These are phyloP conservation scores for Erebia aethiops DNA, from an alignment of 2,888 invertebrate species.

Conservation along the genomic window DNA sequence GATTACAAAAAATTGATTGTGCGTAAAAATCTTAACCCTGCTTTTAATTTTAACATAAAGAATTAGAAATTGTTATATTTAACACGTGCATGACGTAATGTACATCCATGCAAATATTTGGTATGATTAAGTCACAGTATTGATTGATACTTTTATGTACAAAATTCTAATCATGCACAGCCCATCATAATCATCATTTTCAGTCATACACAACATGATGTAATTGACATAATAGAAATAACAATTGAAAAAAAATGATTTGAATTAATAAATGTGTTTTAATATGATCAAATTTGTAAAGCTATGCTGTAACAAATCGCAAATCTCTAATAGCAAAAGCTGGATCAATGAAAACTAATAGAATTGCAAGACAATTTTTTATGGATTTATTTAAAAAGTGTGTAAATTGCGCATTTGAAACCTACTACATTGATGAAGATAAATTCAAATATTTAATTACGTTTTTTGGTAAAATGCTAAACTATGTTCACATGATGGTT, in stretches of 20 bases:
- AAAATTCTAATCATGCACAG: slow-evolving; percentile 52
- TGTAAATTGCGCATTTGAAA: slow-evolving; percentile 6
- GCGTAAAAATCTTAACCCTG: slow-evolving; percentile 69
- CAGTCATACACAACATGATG: slow-evolving; percentile 40
- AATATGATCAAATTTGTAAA: background rate
- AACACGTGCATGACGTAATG: too few relatives aligned
- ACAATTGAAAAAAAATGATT: background rate
- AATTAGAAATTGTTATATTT: background rate
- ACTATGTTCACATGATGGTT: slow-evolving; percentile 18
- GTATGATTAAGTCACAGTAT: background rate
- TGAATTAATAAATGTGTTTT: background rate
- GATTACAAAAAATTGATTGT: slow-evolving; percentile 54
- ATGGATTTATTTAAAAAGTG: background rate
- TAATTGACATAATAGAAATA: slow-evolving; percentile 52
- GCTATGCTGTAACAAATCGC: background rate
- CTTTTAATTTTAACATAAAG: slow-evolving; percentile 42
- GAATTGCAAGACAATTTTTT: background rate
- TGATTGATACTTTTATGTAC: background rate
- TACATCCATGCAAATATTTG: background rate
- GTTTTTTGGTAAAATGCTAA: slow-evolving; percentile 17
- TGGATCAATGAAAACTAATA: slow-evolving; percentile 20
- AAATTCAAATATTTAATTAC: slow-evolving; percentile 11
- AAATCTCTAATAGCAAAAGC: slow-evolving; percentile 20
- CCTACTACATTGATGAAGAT: slow-evolving; percentile 1
- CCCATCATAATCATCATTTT: slow-evolving; percentile 47